Base-by-base conservation (phyloP, 1,140 invertebrate species). In the Drosophila lacteicornis region DNA sequence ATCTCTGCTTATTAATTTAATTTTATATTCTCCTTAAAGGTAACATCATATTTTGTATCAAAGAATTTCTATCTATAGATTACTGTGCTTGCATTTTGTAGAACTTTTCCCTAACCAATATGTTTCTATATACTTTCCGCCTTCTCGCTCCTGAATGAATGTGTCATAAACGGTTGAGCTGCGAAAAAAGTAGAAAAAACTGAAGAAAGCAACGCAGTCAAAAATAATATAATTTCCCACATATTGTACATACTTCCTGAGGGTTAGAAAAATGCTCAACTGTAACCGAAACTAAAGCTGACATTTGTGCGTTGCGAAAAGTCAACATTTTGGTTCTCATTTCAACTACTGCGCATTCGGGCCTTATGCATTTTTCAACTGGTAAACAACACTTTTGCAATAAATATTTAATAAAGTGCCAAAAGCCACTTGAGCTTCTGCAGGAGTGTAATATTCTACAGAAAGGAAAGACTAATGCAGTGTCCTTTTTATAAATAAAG, bases 111-210 rank as follows among this genome's bases (percentile, higher is more conserved):
- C 1, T 60, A 33, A 19, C 25, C 33, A 40, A 27, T 67, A 55
- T 38, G 33, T 55, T 55, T 38, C 33, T 13, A 38, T 55, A 46
- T 43, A n/a, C 22, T 70, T 40, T 50, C 51, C 55, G 50, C 67
- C 63, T 63, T 62, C 63, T 59, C 65, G 77, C 77, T 68, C 40
- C 59, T 61, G 79, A 61, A 82, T 82, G 66, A 73, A 82, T 82
- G 70, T 79, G 79, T 82, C 82, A 86, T 85, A 86, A 85, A 75
- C 66, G 75, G 78, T 86, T 79, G 46, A 81, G 60, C 45, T 70
- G 38, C 17, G 38, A 55, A 73, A 70, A 62, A 56, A 55, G n/a
- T 45, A 38, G n/a, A 74, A 59, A 13, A 57, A 27, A 6, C 47
- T 15, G 33, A 49, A 51, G 6, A 36, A 11, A 46, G 27, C 43